A percentile compares a stretch with the other conserved stretches of the same genome.
Conservation (phyloP, 2,797 vertebrate species). For the Alcedo atthis region DNA sequence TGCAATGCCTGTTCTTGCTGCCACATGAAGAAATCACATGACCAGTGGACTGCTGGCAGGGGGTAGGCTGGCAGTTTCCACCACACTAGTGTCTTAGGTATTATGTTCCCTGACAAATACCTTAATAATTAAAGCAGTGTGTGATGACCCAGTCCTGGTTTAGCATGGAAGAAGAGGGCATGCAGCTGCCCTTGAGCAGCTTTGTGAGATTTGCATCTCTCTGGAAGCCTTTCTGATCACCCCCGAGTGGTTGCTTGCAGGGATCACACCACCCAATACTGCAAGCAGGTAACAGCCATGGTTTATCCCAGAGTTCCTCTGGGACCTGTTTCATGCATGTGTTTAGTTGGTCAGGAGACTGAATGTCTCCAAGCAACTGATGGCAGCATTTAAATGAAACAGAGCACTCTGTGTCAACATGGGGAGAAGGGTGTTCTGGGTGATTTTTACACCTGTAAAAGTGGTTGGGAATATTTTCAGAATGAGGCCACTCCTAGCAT, state of each 20-base stretch:
- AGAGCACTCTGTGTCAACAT: accelerated
- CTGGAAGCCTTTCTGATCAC: neutral
- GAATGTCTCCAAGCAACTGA: neutral
- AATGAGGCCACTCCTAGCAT: neutral
- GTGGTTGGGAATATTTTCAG: accelerated
- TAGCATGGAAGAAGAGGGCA: accelerated
- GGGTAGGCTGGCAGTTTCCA: neutral
- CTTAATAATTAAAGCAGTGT: accelerated
- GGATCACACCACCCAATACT: accelerated
- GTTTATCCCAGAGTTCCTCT: neutral
- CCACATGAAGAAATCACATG: accelerated
- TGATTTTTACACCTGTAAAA: neutral
- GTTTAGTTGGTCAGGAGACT: neutral
- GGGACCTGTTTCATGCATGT: neutral
- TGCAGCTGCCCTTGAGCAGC: neutral
- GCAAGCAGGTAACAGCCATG: accelerated
- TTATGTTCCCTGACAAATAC: accelerated
- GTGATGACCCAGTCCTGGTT: accelerated
- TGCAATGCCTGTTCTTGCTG: neutral
- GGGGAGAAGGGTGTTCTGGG: accelerated
- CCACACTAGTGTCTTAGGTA: accelerated
- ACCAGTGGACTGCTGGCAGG: accelerated
- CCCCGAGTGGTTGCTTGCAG: neutral
- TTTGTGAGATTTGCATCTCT: accelerated
- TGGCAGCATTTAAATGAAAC: accelerated